Evolutionary conservation across 2,113 vertebrate genomes (phyloP), one percentile per base, ranked within the genome.

Genomic region (Narcine bancroftii): DNA sequence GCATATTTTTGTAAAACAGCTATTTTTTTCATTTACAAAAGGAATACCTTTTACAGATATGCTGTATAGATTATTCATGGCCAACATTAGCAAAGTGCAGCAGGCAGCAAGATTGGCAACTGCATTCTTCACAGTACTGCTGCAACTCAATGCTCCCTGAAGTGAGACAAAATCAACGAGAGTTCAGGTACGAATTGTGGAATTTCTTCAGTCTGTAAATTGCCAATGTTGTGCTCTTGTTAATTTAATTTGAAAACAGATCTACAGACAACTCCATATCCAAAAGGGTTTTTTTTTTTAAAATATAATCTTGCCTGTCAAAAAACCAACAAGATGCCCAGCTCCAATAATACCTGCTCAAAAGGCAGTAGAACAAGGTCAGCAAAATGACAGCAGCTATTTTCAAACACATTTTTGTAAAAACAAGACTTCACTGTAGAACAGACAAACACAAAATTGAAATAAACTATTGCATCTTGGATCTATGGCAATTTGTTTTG

Each of bases 11-110:
- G n/a, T 3, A 56, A 39, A 29, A 24, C 66, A 69, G 66, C 1
- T 50, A 83, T 6, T 33, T 60, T 36, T 85, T 39, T n/a, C 19
- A 81, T 29, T 0, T 81, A 36, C 17, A 24, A 66, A 89, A 89
- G n/a, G 60, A 66, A 89, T n/a, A 65, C 56, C 56, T 13, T 15
- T 42, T n/a, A 65, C 63, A 42, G 60, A 89, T 89, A 69, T 91
- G 36, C 89, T 45, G 63, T 39, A 47, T 69, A 6, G 87, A 91
- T 69, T 69, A 91, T 91, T 91, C 39, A 69, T 91, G 39, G 63
- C 19, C 63, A n/a, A 66, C 63, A 66, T 66, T 29, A 91, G 89
- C 89, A 91, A 91, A 91, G 69, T 69, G 42, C 89, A 69, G 89
- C 65, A 91, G 11, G 17, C 85, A 65, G 85, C 60, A 87, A 79